Conservation (phyloP, 2,888 invertebrate genomes). For the Agrotis segetum region DNA sequence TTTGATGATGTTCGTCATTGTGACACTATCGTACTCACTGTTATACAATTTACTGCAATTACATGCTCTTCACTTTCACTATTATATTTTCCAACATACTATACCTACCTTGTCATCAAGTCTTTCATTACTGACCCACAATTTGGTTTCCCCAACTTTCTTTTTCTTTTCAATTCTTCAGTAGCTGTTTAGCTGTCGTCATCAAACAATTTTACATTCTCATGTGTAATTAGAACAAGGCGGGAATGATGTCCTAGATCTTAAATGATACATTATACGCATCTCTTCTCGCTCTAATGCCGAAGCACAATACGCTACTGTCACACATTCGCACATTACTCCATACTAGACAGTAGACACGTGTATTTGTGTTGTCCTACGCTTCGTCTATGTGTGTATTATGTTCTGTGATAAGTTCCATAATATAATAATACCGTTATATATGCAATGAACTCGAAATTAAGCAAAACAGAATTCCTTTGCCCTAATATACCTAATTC, state of each 20-base stretch:
- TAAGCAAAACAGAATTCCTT: slow-evolving; percentile 68
- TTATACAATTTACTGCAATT: slow-evolving; percentile 80
- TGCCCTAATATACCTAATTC: slow-evolving; percentile 68
- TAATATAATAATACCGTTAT: slow-evolving; percentile 60
- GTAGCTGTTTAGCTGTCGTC: slow-evolving; percentile 46
- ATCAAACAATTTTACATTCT: slow-evolving; percentile 77
- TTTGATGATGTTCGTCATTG: slow-evolving; percentile 82
- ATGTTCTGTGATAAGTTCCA: slow-evolving; percentile 58
- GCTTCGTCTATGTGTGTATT: slow-evolving; percentile 52
- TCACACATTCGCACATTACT: slow-evolving; percentile 72
- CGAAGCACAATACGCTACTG: slow-evolving; percentile 83
- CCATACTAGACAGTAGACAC: slow-evolving; percentile 55
- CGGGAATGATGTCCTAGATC: slow-evolving; percentile 86
- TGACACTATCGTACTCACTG: slow-evolving; percentile 71
- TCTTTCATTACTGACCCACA: slow-evolving; percentile 54
- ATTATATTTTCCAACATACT: slow-evolving; percentile 65
- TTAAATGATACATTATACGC: slow-evolving; percentile 84
- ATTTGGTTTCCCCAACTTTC: slow-evolving; percentile 50
- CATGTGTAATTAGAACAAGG: slow-evolving; percentile 81
- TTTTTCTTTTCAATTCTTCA: slow-evolving; percentile 50
- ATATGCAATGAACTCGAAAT: slow-evolving; percentile 65
- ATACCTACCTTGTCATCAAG: slow-evolving; percentile 57
- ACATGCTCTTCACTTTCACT: slow-evolving; percentile 80
- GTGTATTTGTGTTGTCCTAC: slow-evolving; percentile 57
- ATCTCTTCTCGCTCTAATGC: slow-evolving; percentile 88